Conservation (phyloP, 2,113 vertebrate species). For the Pygoscelis adeliae region DNA sequence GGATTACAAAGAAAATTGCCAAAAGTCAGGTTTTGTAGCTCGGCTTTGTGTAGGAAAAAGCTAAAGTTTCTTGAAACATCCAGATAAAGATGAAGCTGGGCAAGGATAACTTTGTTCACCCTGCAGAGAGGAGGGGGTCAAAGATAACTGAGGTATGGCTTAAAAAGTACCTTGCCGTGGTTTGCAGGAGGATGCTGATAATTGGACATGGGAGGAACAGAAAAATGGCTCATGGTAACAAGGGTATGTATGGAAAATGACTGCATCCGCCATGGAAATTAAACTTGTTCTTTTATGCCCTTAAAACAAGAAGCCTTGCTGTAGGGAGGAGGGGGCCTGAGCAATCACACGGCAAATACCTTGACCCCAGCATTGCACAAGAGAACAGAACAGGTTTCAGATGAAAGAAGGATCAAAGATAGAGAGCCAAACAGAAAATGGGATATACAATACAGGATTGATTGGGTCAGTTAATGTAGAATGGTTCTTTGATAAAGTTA, state of each 20-base stretch:
- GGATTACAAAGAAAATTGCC: not conserved
- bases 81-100: not conserved
- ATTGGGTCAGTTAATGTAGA: not conserved
- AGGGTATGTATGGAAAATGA: not conserved
- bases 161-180: not conserved
- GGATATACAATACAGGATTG: not conserved
- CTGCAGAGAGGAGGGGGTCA: not conserved
- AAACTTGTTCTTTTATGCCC: not conserved
- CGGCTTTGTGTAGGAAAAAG: rapidly evolving
- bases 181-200: not conserved
- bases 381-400: not conserved
- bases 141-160: not conserved
- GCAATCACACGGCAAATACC: not conserved
- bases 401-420: not conserved
- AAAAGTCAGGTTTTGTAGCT: not conserved
- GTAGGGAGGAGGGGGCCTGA: not conserved
- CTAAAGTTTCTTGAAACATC: not conserved
- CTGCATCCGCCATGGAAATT: not conserved
- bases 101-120: not conserved
- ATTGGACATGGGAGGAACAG: not conserved
- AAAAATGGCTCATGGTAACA: not conserved
- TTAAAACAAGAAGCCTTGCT: not conserved
- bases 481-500: not conserved
- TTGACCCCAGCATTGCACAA: not conserved
- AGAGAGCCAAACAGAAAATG: not conserved